Evolutionary conservation across 2,113 vertebrate species (phyloP), one percentile per base, ranked within the genome.

Genomic region (Chionis minor): DNA sequence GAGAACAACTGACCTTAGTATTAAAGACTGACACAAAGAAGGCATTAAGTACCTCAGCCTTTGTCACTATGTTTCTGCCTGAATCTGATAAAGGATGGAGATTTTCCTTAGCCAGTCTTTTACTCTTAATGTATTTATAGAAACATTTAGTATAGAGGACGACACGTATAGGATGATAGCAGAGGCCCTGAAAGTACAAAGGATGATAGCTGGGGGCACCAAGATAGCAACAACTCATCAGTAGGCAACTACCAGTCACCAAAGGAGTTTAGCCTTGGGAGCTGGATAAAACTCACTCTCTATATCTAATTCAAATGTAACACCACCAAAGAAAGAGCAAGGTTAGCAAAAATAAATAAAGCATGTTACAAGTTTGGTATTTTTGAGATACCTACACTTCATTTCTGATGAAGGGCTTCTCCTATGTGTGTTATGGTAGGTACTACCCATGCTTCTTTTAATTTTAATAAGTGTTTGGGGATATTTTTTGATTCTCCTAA

Each of bases 361-460:
- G 4, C 13, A 17, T 14, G 4, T 32, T 56, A 40, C 40, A 45
- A 73, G 8, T 63, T 24, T 55, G n/a, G 6, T 15, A 33, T 55
- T 87, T 90, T 56, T 74, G 40, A 70, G 44, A 32, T n/a, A 28
- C 6, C 18, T 47, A 8, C 13, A 42, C 4, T 52, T 58, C 8
- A 35, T 66, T 67, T 63, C 20, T 49, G 58, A 30, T 35, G 27
- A 27, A 45, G 14, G 67, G 6, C 7, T 86, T 63, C 32, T 66
- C 3, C 0, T 21, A 6, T 5, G 1, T 44, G 12, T 74, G 18
- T 21, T 69, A 6, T 32, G 35, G 12, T 47, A 69, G 44, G 28
- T 27, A 38, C 38, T 14, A 55, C 28, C 18, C 28, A 23, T 7
- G 15, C 13, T 32, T 6, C 16, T 12, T 26, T 18, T 2, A 26